These are phyloP conservation scores for Pseudomyrmex dendroicus DNA, from an alignment of 1,140 invertebrate genomes.

Conservation along the genomic window DNA sequence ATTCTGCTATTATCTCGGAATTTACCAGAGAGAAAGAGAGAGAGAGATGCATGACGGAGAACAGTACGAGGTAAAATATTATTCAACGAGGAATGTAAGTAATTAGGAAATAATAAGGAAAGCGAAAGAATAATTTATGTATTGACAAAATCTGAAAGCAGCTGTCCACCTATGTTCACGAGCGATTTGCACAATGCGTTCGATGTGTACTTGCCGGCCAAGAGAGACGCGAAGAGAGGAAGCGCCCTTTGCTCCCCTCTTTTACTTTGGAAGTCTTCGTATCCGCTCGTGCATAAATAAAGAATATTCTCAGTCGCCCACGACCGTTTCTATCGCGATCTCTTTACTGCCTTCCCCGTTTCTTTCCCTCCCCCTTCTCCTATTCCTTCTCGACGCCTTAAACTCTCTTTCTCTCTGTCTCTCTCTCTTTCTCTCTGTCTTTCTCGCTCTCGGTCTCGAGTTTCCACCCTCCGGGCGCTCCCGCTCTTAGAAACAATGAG, in stretches of 20 bases:
- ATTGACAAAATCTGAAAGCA: slow-evolving; percentile 8
- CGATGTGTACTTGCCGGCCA: slow-evolving; percentile 26
- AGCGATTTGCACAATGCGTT: slow-evolving; percentile 39
- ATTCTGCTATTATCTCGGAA: slow-evolving; percentile 24
- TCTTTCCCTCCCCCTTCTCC: slow-evolving; percentile 10
- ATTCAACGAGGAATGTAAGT: not conserved
- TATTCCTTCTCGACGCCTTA: slow-evolving; percentile 45
- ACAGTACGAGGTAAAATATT: not conserved
- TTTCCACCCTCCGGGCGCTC: slow-evolving; percentile 53
- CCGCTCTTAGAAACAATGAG: slow-evolving; percentile 77
- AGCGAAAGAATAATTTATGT: too few relatives aligned
- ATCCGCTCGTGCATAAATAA: slow-evolving; percentile 77
- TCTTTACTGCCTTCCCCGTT: slow-evolving; percentile 40
- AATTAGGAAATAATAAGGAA: too few relatives aligned
- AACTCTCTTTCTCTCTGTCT: slow-evolving; percentile 45
- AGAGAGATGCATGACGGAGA: not conserved
- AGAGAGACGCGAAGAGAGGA: slow-evolving; percentile 2
- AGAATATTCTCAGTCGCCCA: slow-evolving; percentile 61
- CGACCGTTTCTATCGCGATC: slow-evolving; percentile 58
- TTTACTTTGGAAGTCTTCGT: slow-evolving; percentile 66
- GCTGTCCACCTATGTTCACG: not conserved
- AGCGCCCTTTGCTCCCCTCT: slow-evolving; percentile 47
- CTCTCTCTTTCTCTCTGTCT: not conserved
- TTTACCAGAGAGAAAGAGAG: slow-evolving; percentile 17
- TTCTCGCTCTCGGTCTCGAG: slow-evolving; percentile 32